Percentiles rank a stretch among this genome's conserved stretches.
phyloP scores from a whole-genome alignment of 1,140 invertebrate species.

The Eufriesea mexicana region DNA sequence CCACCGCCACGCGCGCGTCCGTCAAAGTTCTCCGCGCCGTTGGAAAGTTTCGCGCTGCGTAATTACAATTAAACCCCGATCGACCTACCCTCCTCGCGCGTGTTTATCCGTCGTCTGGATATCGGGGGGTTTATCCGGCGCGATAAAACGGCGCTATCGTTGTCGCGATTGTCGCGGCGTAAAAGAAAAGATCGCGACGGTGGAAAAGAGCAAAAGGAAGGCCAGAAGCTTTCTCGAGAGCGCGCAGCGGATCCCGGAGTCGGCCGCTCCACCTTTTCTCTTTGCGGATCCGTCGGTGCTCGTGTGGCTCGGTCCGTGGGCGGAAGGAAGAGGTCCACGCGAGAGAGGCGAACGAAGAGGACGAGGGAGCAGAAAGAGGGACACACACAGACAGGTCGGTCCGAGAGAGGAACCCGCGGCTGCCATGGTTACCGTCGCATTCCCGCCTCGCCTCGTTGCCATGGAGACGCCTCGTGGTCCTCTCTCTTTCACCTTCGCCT shows the following conservation, averaged over 20 bases:
- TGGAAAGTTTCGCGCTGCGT: background rate
- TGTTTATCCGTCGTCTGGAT: background rate
- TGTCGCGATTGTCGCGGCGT: constrained; percentile 35
- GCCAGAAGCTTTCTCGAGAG: constrained; percentile 54
- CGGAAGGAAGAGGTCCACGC: constrained; percentile 78
- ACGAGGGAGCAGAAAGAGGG: constrained; percentile 76
- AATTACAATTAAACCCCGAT: constrained; percentile 21
- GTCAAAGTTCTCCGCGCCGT: background rate
- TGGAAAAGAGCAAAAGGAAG: constrained; percentile 43
- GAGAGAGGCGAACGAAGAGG: constrained; percentile 72
- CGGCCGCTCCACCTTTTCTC: constrained; percentile 58
- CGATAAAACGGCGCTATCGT: constrained; percentile 56
- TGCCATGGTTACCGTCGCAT: constrained; percentile 83
- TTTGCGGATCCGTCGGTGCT: constrained; percentile 51
- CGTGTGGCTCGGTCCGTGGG: constrained; percentile 68
- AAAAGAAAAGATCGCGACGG: constrained; percentile 56
- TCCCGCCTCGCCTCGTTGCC: constrained; percentile 82
- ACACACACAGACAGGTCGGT: constrained; percentile 75
- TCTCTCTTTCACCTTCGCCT: constrained; percentile 39
- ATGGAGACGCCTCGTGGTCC: constrained; percentile 75
- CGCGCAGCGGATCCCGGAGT: constrained; percentile 33
- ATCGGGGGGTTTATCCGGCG: background rate
- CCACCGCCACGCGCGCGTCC: background rate
- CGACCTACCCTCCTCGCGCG: background rate
- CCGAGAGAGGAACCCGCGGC: constrained; percentile 77